A percentile compares a stretch with the other conserved stretches of the same genome.
These are phyloP conservation scores for Falco berigora DNA, from an alignment of 2,797 vertebrate genomes.

Conservation along the genomic window DNA sequence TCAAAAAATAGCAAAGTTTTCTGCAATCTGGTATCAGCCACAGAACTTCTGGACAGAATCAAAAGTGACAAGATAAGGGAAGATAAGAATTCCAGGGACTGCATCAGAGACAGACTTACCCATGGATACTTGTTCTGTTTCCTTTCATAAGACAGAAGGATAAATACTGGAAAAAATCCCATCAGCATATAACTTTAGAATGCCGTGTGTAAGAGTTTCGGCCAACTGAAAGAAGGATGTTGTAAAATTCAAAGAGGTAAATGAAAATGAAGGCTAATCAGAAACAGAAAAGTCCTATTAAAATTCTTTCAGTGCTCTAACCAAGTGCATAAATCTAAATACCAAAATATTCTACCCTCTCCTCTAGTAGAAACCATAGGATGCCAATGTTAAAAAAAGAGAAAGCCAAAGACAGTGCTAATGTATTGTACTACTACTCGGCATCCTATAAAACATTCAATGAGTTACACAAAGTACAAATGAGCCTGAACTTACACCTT, in stretches of 20 bases:
- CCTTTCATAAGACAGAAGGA: neutral
- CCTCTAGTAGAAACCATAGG: neutral
- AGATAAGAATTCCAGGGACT: neutral
- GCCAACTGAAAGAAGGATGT: neutral
- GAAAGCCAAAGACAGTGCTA: neutral
- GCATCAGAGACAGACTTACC: neutral
- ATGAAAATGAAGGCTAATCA: neutral
- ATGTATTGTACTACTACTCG: neutral
- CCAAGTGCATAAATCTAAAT: neutral
- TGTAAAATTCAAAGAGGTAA: neutral
- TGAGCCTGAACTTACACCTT: neutral
- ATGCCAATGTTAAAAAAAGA: neutral
- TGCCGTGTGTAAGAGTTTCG: neutral
- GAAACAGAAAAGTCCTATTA: neutral
- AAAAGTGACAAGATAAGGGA: neutral
- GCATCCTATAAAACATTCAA: neutral
- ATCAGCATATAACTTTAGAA: neutral
- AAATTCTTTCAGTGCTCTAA: neutral
- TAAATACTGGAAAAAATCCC: neutral
- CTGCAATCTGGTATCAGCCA: neutral
- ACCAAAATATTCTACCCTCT: neutral
- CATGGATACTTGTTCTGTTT: neutral
- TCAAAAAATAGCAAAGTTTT: neutral
- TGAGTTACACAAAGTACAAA: neutral
- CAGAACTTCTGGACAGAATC: neutral